These are phyloP conservation scores for Beris morrisii DNA, from an alignment of 2,888 invertebrate species.

Conservation along the genomic window DNA sequence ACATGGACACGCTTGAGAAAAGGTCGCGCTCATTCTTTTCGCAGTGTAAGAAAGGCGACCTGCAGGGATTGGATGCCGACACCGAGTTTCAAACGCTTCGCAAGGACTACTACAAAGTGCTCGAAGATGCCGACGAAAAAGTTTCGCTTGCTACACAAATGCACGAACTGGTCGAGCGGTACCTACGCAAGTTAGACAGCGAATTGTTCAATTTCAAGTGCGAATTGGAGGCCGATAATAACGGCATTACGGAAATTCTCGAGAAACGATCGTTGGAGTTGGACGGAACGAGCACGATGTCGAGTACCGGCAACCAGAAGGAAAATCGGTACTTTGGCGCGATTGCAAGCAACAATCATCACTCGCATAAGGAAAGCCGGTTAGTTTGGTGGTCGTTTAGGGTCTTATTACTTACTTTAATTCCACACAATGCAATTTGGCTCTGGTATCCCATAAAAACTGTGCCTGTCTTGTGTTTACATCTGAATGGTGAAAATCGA, in stretches of 20 bases:
- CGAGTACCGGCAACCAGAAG: constrained; percentile 72
- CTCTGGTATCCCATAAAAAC: no score
- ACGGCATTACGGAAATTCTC: constrained; percentile 93
- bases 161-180: constrained; percentile 92
- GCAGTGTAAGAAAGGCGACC: constrained; percentile 74
- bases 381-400: background rate
- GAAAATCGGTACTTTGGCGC: constrained; percentile 71
- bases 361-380: constrained; percentile 37
- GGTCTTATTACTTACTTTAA: no score
- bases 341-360: constrained; percentile 44
- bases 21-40: constrained; percentile 84
- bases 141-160: constrained; percentile 91
- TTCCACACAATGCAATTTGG: no score
- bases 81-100: constrained; percentile 81
- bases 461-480: no score
- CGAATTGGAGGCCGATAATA: constrained; percentile 98
- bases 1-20: constrained; percentile 90
- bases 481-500: no score
- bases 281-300: constrained; percentile 63
- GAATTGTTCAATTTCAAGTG: constrained; percentile 98
- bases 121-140: constrained; percentile 96
- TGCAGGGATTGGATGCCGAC: constrained; percentile 75
- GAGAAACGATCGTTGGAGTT: constrained; percentile 92
- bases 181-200: constrained; percentile 79
- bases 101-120: constrained; percentile 85